These are phyloP conservation scores for Aporophyla lueneburgensis DNA, from an alignment of 2,888 invertebrate genomes.

Conservation along the genomic window DNA sequence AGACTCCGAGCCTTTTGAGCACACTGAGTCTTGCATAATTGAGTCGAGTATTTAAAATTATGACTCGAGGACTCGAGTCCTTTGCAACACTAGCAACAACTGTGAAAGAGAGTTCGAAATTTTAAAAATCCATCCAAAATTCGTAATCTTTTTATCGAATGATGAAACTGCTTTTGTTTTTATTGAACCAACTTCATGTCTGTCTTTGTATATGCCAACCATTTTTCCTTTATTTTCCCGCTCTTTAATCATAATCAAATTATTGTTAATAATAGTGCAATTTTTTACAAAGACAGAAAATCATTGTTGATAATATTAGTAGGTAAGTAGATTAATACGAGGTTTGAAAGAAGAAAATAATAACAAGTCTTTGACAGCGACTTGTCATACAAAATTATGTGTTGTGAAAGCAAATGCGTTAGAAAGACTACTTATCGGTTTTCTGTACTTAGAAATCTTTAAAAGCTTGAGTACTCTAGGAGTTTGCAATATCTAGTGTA, in stretches of 20 bases:
- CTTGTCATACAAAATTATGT: conserved; percentile 25
- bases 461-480: neutral
- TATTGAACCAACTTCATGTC: neutral
- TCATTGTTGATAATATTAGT: conserved; percentile 27
- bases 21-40: no score
- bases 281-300: neutral
- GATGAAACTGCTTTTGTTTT: neutral
- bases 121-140: neutral
- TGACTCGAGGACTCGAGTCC: no score
- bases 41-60: no score
- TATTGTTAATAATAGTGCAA: no score
- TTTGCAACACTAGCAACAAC: no score
- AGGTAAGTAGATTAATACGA: neutral
- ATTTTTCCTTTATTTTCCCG: neutral
- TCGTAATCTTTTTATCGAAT: neutral
- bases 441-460: neutral
- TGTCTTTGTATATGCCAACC: neutral
- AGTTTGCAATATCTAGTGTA: no score
- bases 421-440: neutral
- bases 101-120: neutral
- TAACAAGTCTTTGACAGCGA: neutral
- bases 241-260: neutral
- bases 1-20: no score
- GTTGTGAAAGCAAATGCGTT: conserved; percentile 15
- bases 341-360: conserved; percentile 5